Percentiles rank a stretch among this genome's conserved stretches.
Evolutionary conservation across 2,797 vertebrate genomes (phyloP).

Genomic region (Nasua narica): DNA sequence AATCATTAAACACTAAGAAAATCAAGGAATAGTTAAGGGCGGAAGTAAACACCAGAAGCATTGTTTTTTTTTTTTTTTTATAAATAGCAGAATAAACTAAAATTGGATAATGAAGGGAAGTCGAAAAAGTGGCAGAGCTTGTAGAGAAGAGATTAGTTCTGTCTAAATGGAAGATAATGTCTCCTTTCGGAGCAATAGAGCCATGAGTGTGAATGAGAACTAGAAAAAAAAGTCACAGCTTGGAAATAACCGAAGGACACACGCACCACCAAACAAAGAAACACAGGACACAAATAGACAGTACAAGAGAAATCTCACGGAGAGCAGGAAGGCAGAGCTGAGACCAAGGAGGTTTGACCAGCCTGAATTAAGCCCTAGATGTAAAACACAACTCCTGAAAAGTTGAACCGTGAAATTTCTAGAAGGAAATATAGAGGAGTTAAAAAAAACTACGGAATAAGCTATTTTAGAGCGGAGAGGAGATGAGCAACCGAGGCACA

Average conservation of each 20-base stretch:
- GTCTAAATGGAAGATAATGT: background rate
- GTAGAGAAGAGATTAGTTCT: background rate
- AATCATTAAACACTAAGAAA: background rate
- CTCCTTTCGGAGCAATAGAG: fast-evolving
- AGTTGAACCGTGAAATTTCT: background rate
- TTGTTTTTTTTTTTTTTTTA: background rate
- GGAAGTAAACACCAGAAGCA: background rate
- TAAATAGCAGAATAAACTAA: background rate
- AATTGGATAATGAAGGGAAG: background rate
- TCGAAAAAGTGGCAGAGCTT: background rate
- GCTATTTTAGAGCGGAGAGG: background rate
- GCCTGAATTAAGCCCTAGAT: background rate
- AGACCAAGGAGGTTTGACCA: background rate
- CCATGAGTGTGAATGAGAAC: background rate
- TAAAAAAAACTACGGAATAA: background rate
- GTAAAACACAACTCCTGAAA: background rate
- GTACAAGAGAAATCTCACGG: background rate
- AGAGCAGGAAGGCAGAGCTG: background rate
- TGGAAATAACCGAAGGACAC: background rate
- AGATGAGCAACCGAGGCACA: background rate
- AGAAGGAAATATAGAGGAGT: background rate
- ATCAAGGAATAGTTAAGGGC: background rate
- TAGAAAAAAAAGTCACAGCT: background rate
- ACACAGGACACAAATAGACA: background rate
- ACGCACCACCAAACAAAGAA: background rate